Evolutionary conservation across 2,797 vertebrate species (phyloP), one percentile per base, ranked within the genome.

Genomic region (Acipenser transmontanus): DNA sequence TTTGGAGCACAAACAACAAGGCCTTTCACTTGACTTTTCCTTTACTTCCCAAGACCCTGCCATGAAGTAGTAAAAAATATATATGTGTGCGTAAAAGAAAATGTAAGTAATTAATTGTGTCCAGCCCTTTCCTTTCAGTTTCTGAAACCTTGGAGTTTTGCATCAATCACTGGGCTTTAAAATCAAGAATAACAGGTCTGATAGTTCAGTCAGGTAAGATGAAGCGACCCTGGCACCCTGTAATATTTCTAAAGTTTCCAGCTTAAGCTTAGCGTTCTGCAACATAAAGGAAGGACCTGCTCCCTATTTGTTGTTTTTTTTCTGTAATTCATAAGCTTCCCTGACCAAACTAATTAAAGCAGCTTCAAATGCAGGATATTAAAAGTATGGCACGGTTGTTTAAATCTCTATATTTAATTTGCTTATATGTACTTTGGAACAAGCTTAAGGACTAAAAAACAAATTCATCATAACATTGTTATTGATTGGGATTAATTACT

Each of bases 1-100:
- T 83, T 89, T 89, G 89, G 89, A 89, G 87, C 73, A 71, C 77
- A 84, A 81, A 91, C 88, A 92, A 84, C 84, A 80, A 81, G 82
- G 71, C 76, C 87, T 88, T 91, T 91, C 85, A 91, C 83, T 84
- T 86, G 81, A 85, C 73, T 81, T 13, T 8, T 11, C 49, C 34
- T 20, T 50, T 64, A 73, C 81, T 88, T 87, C 76, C 49, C 8
- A 64, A 50, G 49, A 51, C 14, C 49, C 7, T 86, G 87, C 84
- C 83, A 84, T 81, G 71, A 75, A 80, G 87, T 81, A 83, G 85
- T 7, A 61, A 34, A 3, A 34, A 3, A 34, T 34, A 34, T 34
- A 34, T 34, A 34, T 34, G 34, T 34, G 34, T 34, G 34, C 3
- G 4, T 34, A 34, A 34, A 34, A 34, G 4, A 34, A 34, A 34